A percentile compares a stretch with the other conserved stretches of the same genome.
phyloP scores from a whole-genome alignment of 1,140 invertebrate species.

The Drosophila tsacasi region DNA sequence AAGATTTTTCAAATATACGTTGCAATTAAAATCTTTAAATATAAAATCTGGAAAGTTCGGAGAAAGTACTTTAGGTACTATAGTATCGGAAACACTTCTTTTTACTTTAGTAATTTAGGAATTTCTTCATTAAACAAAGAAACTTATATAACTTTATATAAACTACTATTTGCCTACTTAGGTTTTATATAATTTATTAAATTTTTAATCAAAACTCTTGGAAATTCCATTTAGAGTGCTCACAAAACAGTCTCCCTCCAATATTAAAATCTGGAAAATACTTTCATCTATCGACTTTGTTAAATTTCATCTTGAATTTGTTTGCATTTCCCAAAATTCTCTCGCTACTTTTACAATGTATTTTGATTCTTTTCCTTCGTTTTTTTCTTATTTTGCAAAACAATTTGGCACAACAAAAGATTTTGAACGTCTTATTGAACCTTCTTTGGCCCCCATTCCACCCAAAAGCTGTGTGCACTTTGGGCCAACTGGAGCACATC shows the following conservation, averaged over 20 bases:
- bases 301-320: slow-evolving; percentile 15
- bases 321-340: slow-evolving; percentile 7
- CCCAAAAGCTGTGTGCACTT: slow-evolving; percentile 39
- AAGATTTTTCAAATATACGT: neutral
- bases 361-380: slow-evolving; percentile 9
- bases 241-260: neutral
- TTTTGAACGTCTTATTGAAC: slow-evolving; percentile 51
- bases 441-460: slow-evolving; percentile 25
- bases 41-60: neutral
- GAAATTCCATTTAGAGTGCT: neutral
- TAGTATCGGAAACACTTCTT: too few relatives aligned
- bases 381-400: slow-evolving; percentile 42
- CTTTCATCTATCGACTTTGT: slow-evolving; percentile 1
- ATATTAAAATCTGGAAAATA: slow-evolving; percentile 2
- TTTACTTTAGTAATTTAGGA: too few relatives aligned
- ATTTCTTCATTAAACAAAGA: neutral
- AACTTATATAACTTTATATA: neutral
- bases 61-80: neutral
- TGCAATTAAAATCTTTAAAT: neutral
- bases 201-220: neutral
- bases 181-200: neutral
- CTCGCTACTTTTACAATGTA: slow-evolving; percentile 15
- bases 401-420: slow-evolving; percentile 61
- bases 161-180: neutral
- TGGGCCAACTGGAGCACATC: slow-evolving; percentile 52